These are phyloP conservation scores for Gallinago undulata DNA, from an alignment of 2,113 vertebrate species.

Conservation along the genomic window DNA sequence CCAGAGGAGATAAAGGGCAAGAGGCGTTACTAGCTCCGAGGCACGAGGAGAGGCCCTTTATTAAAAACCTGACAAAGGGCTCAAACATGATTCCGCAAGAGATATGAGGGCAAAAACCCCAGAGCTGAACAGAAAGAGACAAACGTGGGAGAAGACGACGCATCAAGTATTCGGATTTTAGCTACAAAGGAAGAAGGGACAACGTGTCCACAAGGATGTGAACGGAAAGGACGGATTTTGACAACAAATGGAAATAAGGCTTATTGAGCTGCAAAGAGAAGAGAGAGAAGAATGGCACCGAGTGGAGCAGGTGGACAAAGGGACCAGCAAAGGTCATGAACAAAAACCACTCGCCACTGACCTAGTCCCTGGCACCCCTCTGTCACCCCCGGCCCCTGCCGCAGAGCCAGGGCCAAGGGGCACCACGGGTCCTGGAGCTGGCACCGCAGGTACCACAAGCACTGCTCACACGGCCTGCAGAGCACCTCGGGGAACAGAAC, in stretches of 20 bases:
- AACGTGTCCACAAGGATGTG: background rate
- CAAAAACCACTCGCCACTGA: background rate
- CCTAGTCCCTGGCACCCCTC: background rate
- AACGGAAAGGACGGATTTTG: background rate
- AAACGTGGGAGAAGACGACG: accelerated
- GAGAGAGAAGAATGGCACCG: background rate
- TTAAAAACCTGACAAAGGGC: background rate
- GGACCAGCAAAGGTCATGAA: background rate
- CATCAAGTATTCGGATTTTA: background rate
- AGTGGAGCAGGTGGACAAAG: background rate
- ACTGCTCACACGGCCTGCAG: background rate
- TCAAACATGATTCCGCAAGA: background rate
- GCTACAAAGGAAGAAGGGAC: background rate
- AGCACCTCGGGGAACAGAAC: background rate
- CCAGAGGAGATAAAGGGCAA: background rate
- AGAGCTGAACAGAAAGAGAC: background rate
- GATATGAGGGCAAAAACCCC: background rate
- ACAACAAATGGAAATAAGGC: background rate
- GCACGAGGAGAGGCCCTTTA: background rate
- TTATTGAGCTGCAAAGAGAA: background rate
- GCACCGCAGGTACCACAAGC: no score
- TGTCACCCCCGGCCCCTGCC: background rate
- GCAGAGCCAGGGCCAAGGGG: background rate
- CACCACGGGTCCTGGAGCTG: no score
- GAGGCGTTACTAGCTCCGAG: background rate